These are phyloP conservation scores for Deilephila elpenor DNA, from an alignment of 2,888 invertebrate species.

Conservation along the genomic window DNA sequence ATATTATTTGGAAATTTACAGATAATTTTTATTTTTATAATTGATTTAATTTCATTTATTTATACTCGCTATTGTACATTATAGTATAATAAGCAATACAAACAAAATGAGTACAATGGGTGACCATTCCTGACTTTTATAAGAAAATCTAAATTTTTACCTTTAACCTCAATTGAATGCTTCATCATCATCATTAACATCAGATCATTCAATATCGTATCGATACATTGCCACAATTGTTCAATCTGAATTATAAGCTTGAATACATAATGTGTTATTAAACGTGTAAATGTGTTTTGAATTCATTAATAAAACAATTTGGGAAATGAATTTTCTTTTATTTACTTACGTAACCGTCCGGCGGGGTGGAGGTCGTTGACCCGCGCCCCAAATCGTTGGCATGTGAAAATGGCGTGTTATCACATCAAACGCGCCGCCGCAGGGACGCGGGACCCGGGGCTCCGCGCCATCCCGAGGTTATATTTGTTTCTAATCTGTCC, in stretches of 20 bases:
- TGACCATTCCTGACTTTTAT: no score
- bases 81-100: no score
- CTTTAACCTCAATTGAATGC: neutral
- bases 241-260: neutral
- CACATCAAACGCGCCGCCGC: slow-evolving; percentile 27
- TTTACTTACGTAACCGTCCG: slow-evolving; percentile 12
- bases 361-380: slow-evolving; percentile 15
- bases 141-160: no score
- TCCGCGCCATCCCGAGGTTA: neutral
- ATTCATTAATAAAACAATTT: slow-evolving; percentile 15
- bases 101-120: no score
- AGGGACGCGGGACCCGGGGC: neutral
- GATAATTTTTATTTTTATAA: no score
- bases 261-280: neutral
- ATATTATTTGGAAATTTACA: no score
- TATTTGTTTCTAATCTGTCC: slow-evolving; percentile 14
- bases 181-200: neutral
- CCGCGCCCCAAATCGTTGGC: slow-evolving; percentile 14
- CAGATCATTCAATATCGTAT: neutral
- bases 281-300: neutral
- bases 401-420: slow-evolving; percentile 28
- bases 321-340: slow-evolving; percentile 16
- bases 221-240: neutral
- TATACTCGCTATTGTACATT: no score
- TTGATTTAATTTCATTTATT: no score